Conservation (phyloP, 2,113 vertebrate genomes). For the Pleuronectes platessa region DNA sequence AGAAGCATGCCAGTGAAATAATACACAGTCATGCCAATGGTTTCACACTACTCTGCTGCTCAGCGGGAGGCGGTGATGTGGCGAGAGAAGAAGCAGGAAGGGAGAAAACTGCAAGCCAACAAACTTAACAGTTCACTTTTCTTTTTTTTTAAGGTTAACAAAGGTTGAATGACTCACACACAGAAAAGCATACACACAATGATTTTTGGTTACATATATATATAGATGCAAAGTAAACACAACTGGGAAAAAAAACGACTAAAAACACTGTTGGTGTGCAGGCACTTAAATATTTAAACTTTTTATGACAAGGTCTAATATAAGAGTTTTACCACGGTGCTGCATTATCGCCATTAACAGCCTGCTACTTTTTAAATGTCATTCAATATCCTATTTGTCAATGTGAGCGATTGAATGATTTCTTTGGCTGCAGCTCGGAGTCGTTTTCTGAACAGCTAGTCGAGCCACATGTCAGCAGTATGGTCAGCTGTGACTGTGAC, state of each 20-base stretch:
- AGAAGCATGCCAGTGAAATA: not conserved
- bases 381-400: too few relatives aligned
- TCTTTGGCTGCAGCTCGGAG: constrained; percentile 57
- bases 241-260: not conserved
- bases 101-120: not conserved
- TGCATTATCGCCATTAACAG: too few relatives aligned
- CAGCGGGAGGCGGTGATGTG: not conserved
- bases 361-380: too few relatives aligned
- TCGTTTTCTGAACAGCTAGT: constrained; percentile 48
- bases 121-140: not conserved
- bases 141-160: too few relatives aligned
- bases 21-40: not conserved
- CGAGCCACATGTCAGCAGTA: constrained; percentile 54
- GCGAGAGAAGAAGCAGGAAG: constrained; percentile 4
- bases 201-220: too few relatives aligned
- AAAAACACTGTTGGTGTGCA: not conserved
- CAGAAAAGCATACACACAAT: too few relatives aligned
- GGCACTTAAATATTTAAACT: too few relatives aligned
- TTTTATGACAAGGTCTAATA: too few relatives aligned
- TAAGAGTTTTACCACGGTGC: too few relatives aligned
- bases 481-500: constrained; percentile 58
- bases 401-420: constrained; percentile 58
- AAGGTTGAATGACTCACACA: too few relatives aligned
- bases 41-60: constrained; percentile 1
- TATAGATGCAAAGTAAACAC: too few relatives aligned